These are phyloP conservation scores for Hippocampus mohnikei DNA, from an alignment of 2,113 vertebrate species.

Conservation along the genomic window DNA sequence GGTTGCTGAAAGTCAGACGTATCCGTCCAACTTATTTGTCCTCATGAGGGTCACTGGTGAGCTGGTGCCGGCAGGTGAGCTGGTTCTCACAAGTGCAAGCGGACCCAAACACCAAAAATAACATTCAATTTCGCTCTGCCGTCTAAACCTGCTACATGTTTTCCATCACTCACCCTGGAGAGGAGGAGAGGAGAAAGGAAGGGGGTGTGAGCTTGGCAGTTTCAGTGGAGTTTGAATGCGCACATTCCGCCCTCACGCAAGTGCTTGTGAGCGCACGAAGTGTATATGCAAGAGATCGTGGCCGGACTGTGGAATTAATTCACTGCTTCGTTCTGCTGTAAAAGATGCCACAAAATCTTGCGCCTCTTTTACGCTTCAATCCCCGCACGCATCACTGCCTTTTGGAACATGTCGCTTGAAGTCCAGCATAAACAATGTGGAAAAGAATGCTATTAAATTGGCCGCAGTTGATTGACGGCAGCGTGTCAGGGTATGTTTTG, in stretches of 20 bases:
- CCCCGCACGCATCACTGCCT: background rate
- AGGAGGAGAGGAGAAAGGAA: slow-evolving; percentile 14
- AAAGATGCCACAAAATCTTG: background rate
- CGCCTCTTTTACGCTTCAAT: background rate
- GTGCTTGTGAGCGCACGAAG: slow-evolving; percentile 2
- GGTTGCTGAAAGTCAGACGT: background rate
- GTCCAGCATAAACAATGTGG: slow-evolving; percentile 16
- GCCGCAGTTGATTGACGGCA: slow-evolving; percentile 20
- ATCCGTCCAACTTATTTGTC: background rate
- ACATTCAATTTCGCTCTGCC: background rate
- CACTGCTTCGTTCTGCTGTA: background rate
- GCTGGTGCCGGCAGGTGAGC: background rate
- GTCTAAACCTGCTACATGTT: slow-evolving; percentile 35
- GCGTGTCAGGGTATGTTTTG: background rate
- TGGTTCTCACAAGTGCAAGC: background rate
- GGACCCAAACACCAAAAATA: background rate
- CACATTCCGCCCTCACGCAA: background rate
- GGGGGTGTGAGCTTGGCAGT: background rate
- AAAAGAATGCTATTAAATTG: slow-evolving; percentile 45
- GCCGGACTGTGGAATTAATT: background rate
- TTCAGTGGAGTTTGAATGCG: background rate
- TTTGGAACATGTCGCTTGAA: slow-evolving; percentile 20
- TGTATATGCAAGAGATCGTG: background rate
- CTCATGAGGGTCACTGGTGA: background rate
- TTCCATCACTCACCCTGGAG: slow-evolving; percentile 44